Percentiles rank a stretch among this genome's conserved stretches.
phyloP scores from a whole-genome alignment of 2,113 vertebrate species.

The Erinaceus europaeus region DNA sequence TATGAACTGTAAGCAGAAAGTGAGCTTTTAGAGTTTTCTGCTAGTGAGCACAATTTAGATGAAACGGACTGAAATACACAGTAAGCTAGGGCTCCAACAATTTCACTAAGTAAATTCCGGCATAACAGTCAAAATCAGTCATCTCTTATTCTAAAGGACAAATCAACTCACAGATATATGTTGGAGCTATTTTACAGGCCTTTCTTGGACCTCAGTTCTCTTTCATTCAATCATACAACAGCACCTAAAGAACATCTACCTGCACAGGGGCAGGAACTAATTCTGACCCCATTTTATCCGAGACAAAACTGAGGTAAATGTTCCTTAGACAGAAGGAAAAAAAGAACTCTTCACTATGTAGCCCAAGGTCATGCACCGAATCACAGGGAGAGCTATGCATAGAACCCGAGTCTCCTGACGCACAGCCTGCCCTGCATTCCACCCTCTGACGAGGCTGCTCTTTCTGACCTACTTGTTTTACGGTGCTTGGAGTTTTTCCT shows the following conservation, averaged over 20 bases:
- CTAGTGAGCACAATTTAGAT: not conserved
- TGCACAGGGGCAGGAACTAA: not conserved
- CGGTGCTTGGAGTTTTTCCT: conserved; percentile 55
- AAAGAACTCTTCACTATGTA: conserved; percentile 48
- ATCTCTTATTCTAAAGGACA: conserved; percentile 2
- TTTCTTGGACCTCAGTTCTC: not conserved
- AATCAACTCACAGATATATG: not conserved
- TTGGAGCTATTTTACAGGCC: not conserved
- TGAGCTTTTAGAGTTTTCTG: not conserved
- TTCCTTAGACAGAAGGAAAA: too few relatives aligned
- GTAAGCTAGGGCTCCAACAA: not conserved
- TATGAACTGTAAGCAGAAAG: not conserved
- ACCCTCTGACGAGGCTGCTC: not conserved
- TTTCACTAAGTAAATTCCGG: not conserved
- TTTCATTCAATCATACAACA: not conserved
- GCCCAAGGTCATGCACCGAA: conserved; percentile 61
- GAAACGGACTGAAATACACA: not conserved
- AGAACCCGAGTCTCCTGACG: conserved; percentile 65
- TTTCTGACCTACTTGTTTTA: conserved; percentile 69
- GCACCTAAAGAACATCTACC: not conserved
- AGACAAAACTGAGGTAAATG: conserved; percentile 60
- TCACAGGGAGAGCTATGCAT: conserved; percentile 53
- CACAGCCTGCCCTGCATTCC: conserved; percentile 66
- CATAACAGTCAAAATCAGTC: not conserved
- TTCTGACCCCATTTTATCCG: conserved; percentile 41